A percentile compares a stretch with the other conserved stretches of the same genome.
These are phyloP conservation scores for Pseudorhiza aurosa DNA, from an alignment of 30 jellyfish, hydroid and myxozoan genomes.

Conservation along the genomic window DNA sequence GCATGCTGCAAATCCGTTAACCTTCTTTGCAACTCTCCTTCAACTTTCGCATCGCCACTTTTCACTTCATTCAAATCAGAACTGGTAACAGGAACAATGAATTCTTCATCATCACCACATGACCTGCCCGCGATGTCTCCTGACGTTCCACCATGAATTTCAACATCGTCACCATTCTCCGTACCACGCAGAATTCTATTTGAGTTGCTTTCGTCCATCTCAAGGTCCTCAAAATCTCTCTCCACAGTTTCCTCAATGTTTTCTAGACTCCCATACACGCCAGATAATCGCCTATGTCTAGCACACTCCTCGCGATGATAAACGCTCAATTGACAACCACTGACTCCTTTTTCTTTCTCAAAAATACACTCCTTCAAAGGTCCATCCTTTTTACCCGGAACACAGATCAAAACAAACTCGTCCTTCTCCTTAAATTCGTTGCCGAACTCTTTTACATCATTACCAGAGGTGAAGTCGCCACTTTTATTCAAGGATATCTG, in stretches of 20 bases:
- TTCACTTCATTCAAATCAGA: too few species aligned
- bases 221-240: background rate
- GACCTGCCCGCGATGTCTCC: background rate
- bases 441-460: background rate
- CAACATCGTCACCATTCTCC: background rate
- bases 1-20: background rate
- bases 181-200: background rate
- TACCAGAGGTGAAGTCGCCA: background rate
- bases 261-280: conserved; percentile 15
- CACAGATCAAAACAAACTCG: conserved; percentile 52
- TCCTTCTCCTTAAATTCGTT: conserved; percentile 4
- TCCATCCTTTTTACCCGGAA: conserved; percentile 3
- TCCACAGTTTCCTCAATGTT: conserved; percentile 15
- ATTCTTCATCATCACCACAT: background rate
- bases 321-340: background rate
- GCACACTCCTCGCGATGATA: conserved; percentile 11
- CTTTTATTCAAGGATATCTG: background rate
- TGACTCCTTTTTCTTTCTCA: background rate
- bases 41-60: background rate
- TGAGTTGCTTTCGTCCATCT: background rate
- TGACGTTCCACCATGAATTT: background rate
- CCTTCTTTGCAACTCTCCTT: background rate
- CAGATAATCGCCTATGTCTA: conserved; percentile 14
- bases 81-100: too few species aligned
- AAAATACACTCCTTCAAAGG: background rate